These are phyloP conservation scores for Fukomys damarensis DNA, from an alignment of 2,113 vertebrate genomes.

Conservation along the genomic window DNA sequence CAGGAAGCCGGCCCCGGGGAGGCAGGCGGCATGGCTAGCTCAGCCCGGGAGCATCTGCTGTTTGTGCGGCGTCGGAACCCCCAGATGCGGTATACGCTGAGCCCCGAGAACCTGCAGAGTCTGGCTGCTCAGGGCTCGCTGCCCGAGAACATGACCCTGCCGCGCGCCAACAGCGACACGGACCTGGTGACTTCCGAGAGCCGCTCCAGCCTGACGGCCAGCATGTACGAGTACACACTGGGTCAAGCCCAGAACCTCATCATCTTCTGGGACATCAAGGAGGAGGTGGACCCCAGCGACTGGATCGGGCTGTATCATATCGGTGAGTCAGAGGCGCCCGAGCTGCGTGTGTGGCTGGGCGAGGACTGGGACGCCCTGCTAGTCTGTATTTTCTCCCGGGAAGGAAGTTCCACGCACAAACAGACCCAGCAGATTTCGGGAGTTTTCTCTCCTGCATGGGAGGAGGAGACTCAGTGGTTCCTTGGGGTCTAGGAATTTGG, in stretches of 20 bases:
- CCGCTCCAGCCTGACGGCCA: conserved; percentile 96
- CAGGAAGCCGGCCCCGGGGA: conserved; percentile 54
- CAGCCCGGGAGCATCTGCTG: conserved; percentile 93
- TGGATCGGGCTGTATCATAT: conserved; percentile 99
- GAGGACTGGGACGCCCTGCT: background rate
- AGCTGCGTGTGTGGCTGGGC: background rate
- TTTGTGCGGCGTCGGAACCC: conserved; percentile 94
- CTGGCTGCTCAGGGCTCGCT: conserved; percentile 90
- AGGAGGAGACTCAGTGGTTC: background rate
- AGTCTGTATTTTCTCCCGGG: background rate
- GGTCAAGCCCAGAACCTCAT: conserved; percentile 96
- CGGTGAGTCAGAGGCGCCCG: conserved; percentile 87
- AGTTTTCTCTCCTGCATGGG: background rate
- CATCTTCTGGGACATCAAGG: conserved; percentile 99
- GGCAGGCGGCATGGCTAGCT: conserved; percentile 87
- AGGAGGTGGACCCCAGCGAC: conserved; percentile 98
- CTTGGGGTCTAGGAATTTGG: background rate
- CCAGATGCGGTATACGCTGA: conserved; percentile 95
- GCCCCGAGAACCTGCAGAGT: conserved; percentile 96
- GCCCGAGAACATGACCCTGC: conserved; percentile 90
- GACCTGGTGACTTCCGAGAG: conserved; percentile 97
- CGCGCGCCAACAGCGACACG: conserved; percentile 97
- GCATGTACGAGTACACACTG: conserved; percentile 95
- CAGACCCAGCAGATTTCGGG: background rate
- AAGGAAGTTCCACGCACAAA: background rate